These are phyloP conservation scores for Botrylloides violaceus DNA, from an alignment of 23 tunicate species.

Conservation along the genomic window DNA sequence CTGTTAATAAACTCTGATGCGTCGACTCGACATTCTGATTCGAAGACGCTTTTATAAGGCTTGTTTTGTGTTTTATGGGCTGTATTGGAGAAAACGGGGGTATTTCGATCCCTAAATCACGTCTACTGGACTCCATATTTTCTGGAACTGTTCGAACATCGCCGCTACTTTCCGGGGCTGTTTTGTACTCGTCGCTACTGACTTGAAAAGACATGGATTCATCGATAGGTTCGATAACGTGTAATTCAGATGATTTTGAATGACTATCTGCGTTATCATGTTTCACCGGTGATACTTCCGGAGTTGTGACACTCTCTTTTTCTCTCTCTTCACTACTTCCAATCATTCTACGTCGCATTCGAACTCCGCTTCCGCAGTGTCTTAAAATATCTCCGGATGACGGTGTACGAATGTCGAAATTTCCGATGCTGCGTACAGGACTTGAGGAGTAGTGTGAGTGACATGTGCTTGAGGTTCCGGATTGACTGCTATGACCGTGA, in stretches of 20 bases:
- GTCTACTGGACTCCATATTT: slow-evolving; percentile 5
- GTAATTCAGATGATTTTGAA: neutral
- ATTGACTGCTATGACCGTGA: neutral
- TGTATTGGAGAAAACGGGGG: slow-evolving; percentile 14
- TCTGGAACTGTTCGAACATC: neutral
- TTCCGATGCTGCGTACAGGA: slow-evolving; percentile 43
- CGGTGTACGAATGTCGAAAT: slow-evolving; percentile 44
- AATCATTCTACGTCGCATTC: slow-evolving; percentile 3
- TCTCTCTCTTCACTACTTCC: neutral
- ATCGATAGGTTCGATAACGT: neutral
- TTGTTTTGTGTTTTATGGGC: neutral
- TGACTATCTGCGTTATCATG: neutral
- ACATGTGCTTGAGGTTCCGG: slow-evolving; percentile 43
- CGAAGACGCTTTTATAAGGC: neutral
- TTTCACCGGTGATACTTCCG: slow-evolving; percentile 19
- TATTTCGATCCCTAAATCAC: neutral
- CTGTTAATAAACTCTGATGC: neutral
- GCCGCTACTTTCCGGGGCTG: too few relatives aligned
- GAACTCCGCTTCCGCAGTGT: slow-evolving; percentile 20
- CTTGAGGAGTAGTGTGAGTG: slow-evolving; percentile 70
- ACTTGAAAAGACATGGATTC: slow-evolving; percentile 14
- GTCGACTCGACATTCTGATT: neutral
- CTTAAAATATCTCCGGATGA: neutral
- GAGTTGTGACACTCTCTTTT: neutral
- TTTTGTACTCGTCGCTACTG: neutral